Percentiles rank a stretch among this genome's conserved stretches.
phyloP scores from a whole-genome alignment of 2,888 invertebrate species.

The Cosmia pyralina region DNA sequence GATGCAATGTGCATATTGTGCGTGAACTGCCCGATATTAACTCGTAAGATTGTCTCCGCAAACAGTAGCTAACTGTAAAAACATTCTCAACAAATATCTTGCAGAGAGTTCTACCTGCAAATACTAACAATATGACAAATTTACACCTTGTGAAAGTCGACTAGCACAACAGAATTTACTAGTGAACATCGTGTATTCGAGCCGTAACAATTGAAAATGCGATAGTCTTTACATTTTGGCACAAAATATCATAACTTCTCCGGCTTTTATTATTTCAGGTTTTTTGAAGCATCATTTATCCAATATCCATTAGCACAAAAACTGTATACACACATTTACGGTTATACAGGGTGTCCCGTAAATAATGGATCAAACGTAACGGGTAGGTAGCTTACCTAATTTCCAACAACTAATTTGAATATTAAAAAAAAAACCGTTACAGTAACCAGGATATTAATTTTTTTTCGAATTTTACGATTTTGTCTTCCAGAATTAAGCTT shows the following conservation, averaged over 20 bases:
- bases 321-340: background rate
- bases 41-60: background rate
- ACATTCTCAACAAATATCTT: background rate
- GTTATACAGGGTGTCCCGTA: too few species aligned
- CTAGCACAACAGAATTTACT: background rate
- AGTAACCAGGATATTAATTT: too few species aligned
- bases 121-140: constrained; percentile 12
- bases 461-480: too few species aligned
- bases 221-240: background rate
- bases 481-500: too few species aligned
- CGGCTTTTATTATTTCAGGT: background rate
- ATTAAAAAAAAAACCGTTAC: too few species aligned
- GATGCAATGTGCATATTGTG: background rate
- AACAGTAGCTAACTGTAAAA: background rate
- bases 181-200: background rate
- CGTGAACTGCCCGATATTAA: background rate
- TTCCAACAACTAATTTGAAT: too few species aligned
- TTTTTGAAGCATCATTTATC: background rate
- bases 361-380: too few species aligned
- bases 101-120: background rate
- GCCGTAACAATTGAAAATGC: background rate
- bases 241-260: background rate
- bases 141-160: constrained; percentile 8
- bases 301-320: background rate
- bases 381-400: too few species aligned